Percentiles rank a stretch among this genome's conserved stretches.
These are phyloP conservation scores for Lasiurus borealis DNA, from an alignment of 2,113 vertebrate species.

Conservation along the genomic window DNA sequence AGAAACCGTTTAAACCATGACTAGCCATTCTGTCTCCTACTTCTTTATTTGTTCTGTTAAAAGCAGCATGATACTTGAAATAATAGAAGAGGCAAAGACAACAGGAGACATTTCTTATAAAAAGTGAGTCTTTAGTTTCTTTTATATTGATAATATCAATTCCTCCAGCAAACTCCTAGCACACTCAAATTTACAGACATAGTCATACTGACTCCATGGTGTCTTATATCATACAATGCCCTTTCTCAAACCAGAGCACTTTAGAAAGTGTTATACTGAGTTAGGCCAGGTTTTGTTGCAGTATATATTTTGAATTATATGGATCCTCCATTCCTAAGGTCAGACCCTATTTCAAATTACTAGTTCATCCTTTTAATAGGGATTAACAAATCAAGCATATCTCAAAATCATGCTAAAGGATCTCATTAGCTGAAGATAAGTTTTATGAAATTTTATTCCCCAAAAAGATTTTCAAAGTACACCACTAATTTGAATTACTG, in stretches of 20 bases:
- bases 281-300: background rate
- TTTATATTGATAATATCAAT: background rate
- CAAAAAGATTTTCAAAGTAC: slow-evolving; percentile 59
- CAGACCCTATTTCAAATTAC: slow-evolving; percentile 21
- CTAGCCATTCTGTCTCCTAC: slow-evolving; percentile 37
- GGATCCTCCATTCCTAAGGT: background rate
- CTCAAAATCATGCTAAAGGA: slow-evolving; percentile 58
- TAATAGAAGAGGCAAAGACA: slow-evolving; percentile 15
- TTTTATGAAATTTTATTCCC: slow-evolving; percentile 45
- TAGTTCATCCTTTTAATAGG: slow-evolving; percentile 64
- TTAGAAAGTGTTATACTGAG: slow-evolving; percentile 13
- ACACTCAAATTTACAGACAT: background rate
- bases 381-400: slow-evolving; percentile 51
- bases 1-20: slow-evolving; percentile 52
- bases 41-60: slow-evolving; percentile 55
- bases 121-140: slow-evolving; percentile 29
- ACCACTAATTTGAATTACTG: slow-evolving; percentile 63
- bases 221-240: background rate
- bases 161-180: background rate
- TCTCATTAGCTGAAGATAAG: slow-evolving; percentile 53
- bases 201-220: background rate
- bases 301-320: background rate
- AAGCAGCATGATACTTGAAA: slow-evolving; percentile 62
- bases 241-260: background rate
- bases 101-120: slow-evolving; percentile 31